Evolutionary conservation across 2,888 invertebrate genomes (phyloP).

Genomic region (Watsonalla binaria): DNA sequence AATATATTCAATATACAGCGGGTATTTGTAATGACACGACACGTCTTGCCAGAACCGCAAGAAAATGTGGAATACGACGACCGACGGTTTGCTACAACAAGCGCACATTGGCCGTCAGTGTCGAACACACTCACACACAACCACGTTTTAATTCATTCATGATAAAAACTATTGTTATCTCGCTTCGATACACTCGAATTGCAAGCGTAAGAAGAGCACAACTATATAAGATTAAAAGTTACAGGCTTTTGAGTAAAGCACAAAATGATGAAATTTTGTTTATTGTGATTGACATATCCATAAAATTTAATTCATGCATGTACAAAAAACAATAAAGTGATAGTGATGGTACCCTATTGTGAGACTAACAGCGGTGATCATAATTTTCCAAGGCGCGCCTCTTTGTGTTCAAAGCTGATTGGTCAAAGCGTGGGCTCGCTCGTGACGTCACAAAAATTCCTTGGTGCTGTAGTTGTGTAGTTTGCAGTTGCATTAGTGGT

Average conservation of each 20-base stretch:
- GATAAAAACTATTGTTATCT: slow-evolving; percentile 59
- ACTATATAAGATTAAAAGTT: slow-evolving; percentile 12
- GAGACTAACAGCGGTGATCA: slow-evolving; percentile 14
- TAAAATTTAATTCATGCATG: not conserved
- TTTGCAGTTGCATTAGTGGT: slow-evolving; percentile 52
- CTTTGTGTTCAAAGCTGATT: slow-evolving; percentile 74
- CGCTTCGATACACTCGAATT: slow-evolving; percentile 34
- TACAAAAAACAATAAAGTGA: slow-evolving; percentile 5
- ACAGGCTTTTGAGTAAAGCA: not conserved
- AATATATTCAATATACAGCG: slow-evolving; percentile 35
- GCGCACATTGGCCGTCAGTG: slow-evolving; percentile 39
- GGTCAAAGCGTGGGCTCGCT: slow-evolving; percentile 73
- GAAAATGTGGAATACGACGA: slow-evolving; percentile 59
- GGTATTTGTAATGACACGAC: slow-evolving; percentile 36
- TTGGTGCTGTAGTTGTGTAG: slow-evolving; percentile 43
- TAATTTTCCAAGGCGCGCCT: slow-evolving; percentile 79
- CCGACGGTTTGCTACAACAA: slow-evolving; percentile 14
- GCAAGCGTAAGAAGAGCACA: slow-evolving; percentile 27
- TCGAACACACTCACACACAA: slow-evolving; percentile 45
- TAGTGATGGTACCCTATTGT: not conserved
- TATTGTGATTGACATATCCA: not conserved
- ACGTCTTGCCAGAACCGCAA: slow-evolving; percentile 65
- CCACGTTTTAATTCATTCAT: slow-evolving; percentile 70
- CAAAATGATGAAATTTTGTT: not conserved
- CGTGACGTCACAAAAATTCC: slow-evolving; percentile 73